phyloP scores from a whole-genome alignment of 2,797 vertebrate species.

The Steatocranus sp. region DNA sequence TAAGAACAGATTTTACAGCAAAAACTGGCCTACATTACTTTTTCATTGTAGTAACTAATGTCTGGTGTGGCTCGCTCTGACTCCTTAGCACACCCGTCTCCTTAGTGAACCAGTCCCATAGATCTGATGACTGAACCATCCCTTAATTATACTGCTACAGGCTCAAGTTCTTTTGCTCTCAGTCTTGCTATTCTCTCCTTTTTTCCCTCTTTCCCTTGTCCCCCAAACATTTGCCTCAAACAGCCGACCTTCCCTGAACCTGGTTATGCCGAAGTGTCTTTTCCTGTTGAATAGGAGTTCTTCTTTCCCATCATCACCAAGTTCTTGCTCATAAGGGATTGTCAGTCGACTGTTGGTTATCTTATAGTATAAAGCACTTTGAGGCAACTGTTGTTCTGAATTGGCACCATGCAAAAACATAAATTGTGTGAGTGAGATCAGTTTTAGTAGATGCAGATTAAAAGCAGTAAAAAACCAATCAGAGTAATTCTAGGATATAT shows the following conservation, averaged over 20 bases:
- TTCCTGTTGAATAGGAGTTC: neutral
- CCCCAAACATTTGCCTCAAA: neutral
- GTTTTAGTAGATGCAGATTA: neutral
- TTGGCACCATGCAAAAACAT: neutral
- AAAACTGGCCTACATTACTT: neutral
- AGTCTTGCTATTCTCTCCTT: neutral
- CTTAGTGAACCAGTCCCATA: neutral
- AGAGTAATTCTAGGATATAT: neutral
- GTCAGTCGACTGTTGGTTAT: neutral
- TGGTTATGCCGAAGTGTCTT: neutral
- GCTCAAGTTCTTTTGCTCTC: neutral
- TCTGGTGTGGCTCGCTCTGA: neutral
- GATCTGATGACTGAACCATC: neutral
- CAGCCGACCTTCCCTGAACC: neutral
- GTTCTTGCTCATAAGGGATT: neutral
- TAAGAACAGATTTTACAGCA: slow-evolving; percentile 8
- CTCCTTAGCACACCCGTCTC: neutral
- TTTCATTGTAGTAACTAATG: neutral
- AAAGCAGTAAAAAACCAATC: no score
- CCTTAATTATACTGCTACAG: neutral
- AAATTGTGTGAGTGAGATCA: neutral
- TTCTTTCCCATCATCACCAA: neutral
- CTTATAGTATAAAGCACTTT: neutral
- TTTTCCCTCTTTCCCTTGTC: neutral
- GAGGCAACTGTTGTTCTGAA: neutral